A percentile compares a stretch with the other conserved stretches of the same genome.
Evolutionary conservation across 1,140 invertebrate species (phyloP).

Genomic region (Heliconius congener): DNA sequence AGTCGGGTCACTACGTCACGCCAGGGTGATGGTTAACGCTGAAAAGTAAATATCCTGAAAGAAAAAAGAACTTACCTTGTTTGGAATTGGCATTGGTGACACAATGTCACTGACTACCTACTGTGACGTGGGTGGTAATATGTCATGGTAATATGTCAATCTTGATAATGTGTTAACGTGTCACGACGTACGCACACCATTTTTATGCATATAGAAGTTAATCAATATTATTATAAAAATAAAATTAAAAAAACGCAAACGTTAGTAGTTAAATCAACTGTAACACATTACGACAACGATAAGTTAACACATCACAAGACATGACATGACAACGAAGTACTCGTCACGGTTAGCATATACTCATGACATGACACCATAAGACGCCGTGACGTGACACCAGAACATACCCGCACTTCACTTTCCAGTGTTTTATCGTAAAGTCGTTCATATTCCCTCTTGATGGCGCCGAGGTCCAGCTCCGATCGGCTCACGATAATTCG

Average conservation of each 20-base stretch:
- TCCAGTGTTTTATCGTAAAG: conserved; percentile 87
- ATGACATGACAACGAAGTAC: too few relatives aligned
- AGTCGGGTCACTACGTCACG: background rate
- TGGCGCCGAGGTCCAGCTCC: conserved; percentile 87
- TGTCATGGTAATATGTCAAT: background rate
- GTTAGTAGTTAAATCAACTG: too few relatives aligned
- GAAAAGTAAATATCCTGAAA: conserved; percentile 13
- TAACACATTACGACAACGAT: background rate
- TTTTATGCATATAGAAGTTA: too few relatives aligned
- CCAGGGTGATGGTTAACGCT: background rate
- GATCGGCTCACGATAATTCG: conserved; percentile 87
- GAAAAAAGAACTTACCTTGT: background rate
- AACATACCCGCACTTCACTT: conserved; percentile 84
- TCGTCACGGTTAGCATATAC: background rate
- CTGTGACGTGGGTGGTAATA: background rate
- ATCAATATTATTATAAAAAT: too few relatives aligned
- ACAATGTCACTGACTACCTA: background rate
- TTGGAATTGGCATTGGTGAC: background rate
- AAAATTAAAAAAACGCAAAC: too few relatives aligned
- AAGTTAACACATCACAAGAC: background rate
- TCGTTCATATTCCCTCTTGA: conserved; percentile 86
- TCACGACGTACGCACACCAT: background rate
- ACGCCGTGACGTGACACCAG: background rate
- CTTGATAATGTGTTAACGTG: background rate
- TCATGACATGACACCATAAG: background rate